These are phyloP conservation scores for Drosophila prolongata DNA, from an alignment of 2,888 invertebrate genomes.

Conservation along the genomic window DNA sequence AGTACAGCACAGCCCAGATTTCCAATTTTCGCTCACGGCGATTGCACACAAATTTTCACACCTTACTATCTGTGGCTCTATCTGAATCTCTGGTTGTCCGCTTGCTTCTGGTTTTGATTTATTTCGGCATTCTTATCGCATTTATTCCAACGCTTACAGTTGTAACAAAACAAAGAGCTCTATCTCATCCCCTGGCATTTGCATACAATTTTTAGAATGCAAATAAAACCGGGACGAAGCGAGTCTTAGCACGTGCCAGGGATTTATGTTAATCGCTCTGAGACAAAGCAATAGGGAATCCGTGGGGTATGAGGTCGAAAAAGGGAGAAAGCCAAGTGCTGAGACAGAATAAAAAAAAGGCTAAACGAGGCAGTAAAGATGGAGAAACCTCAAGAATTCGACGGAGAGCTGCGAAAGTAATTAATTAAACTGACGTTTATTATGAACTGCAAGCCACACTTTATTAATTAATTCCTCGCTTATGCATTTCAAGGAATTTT, in stretches of 20 bases:
- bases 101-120: constrained; percentile 35
- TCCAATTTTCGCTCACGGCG: constrained; percentile 22
- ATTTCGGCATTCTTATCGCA: constrained; percentile 28
- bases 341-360: neutral
- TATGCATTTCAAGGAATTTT: constrained; percentile 12
- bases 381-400: constrained; percentile 8
- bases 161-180: constrained; percentile 25
- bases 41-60: constrained; percentile 36
- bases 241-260: constrained; percentile 39
- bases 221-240: constrained; percentile 27
- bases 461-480: constrained; percentile 15
- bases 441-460: constrained; percentile 33
- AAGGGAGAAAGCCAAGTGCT: neutral
- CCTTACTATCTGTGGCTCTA: constrained; percentile 4
- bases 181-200: constrained; percentile 32
- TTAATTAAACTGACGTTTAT: constrained; percentile 17
- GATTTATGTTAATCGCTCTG: constrained; percentile 40
- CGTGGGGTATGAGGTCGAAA: neutral
- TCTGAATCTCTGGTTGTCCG: neutral
- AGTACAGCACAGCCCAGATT: constrained; percentile 19
- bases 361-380: neutral
- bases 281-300: constrained; percentile 11
- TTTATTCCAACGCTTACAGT: constrained; percentile 13
- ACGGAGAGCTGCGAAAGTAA: constrained; percentile 13
- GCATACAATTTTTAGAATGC: constrained; percentile 40